These are phyloP conservation scores for Theocolax elegans DNA, from an alignment of 1,140 invertebrate genomes.

Conservation along the genomic window DNA sequence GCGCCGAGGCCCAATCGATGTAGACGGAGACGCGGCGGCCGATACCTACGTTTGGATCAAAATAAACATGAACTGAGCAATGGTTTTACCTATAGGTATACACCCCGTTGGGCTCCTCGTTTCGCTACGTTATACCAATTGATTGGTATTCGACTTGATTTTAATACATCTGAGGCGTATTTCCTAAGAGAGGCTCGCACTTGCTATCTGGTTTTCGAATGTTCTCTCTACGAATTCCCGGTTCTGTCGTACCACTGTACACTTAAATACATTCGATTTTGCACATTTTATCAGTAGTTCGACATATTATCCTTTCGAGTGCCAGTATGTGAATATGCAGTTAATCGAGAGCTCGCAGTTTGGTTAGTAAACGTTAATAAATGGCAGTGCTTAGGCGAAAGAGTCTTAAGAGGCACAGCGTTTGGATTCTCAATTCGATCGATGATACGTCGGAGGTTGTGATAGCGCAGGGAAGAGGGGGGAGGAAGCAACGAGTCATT, in stretches of 20 bases:
- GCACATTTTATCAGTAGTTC: too few species aligned
- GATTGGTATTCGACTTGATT: too few species aligned
- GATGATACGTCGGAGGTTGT: not conserved
- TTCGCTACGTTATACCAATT: too few species aligned
- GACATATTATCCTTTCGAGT: slow-evolving; percentile 37
- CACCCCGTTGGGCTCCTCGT: too few species aligned
- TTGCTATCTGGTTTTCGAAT: slow-evolving; percentile 9
- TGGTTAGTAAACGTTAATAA: slow-evolving; percentile 62
- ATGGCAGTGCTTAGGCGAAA: slow-evolving; percentile 61
- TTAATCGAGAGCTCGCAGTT: slow-evolving; percentile 53
- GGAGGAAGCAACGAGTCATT: slow-evolving; percentile 7
- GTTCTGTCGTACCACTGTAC: too few species aligned
- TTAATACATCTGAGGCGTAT: too few species aligned
- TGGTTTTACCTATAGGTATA: too few species aligned
- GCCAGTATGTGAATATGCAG: slow-evolving; percentile 24
- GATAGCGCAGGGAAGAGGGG: slow-evolving; percentile 28
- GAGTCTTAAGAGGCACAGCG: slow-evolving; percentile 39
- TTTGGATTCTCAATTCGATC: slow-evolving; percentile 10
- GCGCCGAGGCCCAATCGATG: slow-evolving; percentile 35
- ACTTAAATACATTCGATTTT: too few species aligned
- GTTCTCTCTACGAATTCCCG: too few species aligned
- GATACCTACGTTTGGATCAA: too few species aligned
- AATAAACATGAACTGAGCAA: too few species aligned
- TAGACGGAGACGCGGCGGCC: too few species aligned
- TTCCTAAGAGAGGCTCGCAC: not conserved